Evolutionary conservation across 2,113 vertebrate species (phyloP).

Genomic region (Tautogolabrus adspersus): DNA sequence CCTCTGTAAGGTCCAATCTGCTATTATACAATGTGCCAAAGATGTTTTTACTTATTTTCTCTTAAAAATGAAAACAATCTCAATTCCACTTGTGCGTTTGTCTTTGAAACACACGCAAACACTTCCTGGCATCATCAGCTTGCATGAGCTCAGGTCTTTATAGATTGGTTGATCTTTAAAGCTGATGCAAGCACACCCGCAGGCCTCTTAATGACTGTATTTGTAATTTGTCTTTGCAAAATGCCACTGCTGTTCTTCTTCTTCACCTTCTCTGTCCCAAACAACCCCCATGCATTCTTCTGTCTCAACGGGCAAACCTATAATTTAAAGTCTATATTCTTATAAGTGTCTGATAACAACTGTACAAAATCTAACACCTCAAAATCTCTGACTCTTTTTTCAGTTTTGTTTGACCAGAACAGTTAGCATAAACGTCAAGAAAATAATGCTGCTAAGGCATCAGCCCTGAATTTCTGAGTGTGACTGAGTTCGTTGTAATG

Average conservation of each 20-base stretch:
- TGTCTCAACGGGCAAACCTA: background rate
- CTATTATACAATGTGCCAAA: slow-evolving; percentile 7
- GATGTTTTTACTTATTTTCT: too few species aligned
- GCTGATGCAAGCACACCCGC: background rate
- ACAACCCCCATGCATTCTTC: background rate
- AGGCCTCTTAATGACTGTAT: background rate
- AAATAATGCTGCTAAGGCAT: too few species aligned
- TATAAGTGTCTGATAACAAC: too few species aligned
- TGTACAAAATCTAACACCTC: background rate
- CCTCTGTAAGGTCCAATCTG: too few species aligned
- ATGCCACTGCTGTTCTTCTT: background rate
- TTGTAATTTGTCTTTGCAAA: slow-evolving; percentile 15
- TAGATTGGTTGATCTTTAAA: slow-evolving; percentile 45
- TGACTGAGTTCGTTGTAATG: too few species aligned
- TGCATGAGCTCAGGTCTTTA: slow-evolving; percentile 16
- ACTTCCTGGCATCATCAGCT: slow-evolving; percentile 31
- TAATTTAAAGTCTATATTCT: background rate
- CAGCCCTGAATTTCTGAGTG: too few species aligned
- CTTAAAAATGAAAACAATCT: slow-evolving; percentile 27
- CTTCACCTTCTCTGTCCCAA: background rate
- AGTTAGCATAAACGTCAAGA: too few species aligned
- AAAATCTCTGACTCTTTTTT: background rate
- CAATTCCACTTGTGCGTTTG: background rate
- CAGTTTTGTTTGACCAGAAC: too few species aligned
- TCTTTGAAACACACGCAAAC: background rate